Conservation (phyloP, 2,113 vertebrate species). For the Spea multiplicata region DNA sequence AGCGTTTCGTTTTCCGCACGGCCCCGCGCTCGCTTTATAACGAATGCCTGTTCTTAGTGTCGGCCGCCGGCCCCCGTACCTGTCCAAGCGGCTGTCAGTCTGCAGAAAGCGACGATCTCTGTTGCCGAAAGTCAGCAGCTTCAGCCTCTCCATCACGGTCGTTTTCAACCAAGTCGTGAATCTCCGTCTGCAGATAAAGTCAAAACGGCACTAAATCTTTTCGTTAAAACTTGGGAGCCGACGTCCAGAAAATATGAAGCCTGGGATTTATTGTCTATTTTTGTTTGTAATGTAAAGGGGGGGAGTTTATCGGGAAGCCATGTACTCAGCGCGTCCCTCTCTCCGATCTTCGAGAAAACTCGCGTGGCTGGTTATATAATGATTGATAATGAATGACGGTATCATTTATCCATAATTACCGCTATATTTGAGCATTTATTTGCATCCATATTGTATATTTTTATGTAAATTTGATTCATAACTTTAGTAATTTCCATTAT, state of each 20-base stretch:
- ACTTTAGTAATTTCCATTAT: too few relatives aligned
- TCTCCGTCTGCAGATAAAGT: constrained; percentile 57
- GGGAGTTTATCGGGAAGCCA: background rate
- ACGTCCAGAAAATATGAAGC: constrained; percentile 11
- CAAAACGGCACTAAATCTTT: constrained; percentile 53
- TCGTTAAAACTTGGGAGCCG: constrained; percentile 47
- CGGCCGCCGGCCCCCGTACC: background rate
- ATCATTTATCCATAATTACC: too few relatives aligned
- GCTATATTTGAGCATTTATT: too few relatives aligned
- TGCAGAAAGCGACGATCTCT: constrained; percentile 21
- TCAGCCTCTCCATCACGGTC: constrained; percentile 48
- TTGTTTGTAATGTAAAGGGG: constrained; percentile 15
- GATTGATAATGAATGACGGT: too few relatives aligned
- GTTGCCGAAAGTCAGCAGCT: constrained; percentile 9
- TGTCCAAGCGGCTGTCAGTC: constrained; percentile 4
- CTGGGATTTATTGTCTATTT: constrained; percentile 31
- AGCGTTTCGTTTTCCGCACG: too few relatives aligned
- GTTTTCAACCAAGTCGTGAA: constrained; percentile 54
- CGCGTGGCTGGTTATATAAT: too few relatives aligned
- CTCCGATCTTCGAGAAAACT: background rate
- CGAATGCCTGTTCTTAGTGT: background rate
- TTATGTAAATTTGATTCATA: too few relatives aligned
- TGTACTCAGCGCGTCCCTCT: background rate
- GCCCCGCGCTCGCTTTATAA: too few relatives aligned
- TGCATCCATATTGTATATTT: too few relatives aligned